These are phyloP conservation scores for Hetaerina americana DNA, from an alignment of 1,140 invertebrate genomes.

Conservation along the genomic window DNA sequence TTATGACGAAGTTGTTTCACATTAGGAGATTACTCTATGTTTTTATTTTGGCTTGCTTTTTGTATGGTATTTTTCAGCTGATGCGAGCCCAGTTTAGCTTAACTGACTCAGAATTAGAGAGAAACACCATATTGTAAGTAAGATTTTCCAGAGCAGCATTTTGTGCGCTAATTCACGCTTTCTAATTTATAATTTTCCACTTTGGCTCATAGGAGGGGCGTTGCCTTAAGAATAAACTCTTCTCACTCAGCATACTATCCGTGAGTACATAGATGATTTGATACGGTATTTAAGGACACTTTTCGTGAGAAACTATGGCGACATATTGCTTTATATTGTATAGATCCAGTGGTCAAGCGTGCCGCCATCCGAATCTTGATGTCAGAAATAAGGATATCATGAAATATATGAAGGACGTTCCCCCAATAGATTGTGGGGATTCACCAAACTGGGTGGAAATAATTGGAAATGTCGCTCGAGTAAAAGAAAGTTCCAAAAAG, in stretches of 20 bases:
- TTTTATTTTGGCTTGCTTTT: neutral
- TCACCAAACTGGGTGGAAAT: slow-evolving; percentile 40
- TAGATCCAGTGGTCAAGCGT: slow-evolving; percentile 32
- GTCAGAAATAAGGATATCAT: slow-evolving; percentile 51
- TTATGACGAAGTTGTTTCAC: neutral
- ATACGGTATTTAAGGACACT: neutral
- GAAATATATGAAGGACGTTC: slow-evolving; percentile 45
- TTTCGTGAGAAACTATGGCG: too few relatives aligned
- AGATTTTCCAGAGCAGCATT: too few relatives aligned
- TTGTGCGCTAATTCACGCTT: too few relatives aligned
- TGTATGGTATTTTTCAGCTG: neutral
- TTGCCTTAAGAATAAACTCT: neutral
- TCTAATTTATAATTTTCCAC: too few relatives aligned
- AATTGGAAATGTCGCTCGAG: slow-evolving; percentile 32
- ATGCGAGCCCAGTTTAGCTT: neutral
- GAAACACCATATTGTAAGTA: neutral
- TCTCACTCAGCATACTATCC: neutral
- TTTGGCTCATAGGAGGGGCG: neutral
- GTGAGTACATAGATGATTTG: neutral
- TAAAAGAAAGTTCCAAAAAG: slow-evolving; percentile 33
- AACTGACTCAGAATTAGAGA: neutral
- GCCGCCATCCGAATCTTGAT: slow-evolving; percentile 48
- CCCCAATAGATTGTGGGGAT: slow-evolving; percentile 43
- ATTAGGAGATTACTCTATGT: neutral
- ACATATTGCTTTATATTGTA: too few relatives aligned